phyloP scores from a whole-genome alignment of 2,888 invertebrate species.

The Rotaria sp. region DNA sequence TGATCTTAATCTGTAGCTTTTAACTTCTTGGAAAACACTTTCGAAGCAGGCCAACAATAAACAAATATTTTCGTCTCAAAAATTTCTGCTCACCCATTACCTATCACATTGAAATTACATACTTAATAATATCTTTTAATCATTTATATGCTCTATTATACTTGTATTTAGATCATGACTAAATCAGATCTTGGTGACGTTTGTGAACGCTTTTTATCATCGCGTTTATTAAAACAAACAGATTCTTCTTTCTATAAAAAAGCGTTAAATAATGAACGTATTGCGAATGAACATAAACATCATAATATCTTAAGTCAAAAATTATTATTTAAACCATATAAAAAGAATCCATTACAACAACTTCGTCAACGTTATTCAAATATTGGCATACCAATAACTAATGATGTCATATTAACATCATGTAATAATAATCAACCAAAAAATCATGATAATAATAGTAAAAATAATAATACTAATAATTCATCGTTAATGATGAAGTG shows the following conservation, averaged over 20 bases:
- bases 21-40: no score
- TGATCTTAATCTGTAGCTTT: no score
- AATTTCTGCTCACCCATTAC: no score
- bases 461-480: background rate
- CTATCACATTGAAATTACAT: no score
- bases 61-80: no score
- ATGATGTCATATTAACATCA: no score
- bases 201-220: background rate
- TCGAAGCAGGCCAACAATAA: no score
- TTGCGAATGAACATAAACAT: background rate
- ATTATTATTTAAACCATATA: slow-evolving; percentile 4
- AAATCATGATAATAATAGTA: background rate
- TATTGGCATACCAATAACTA: background rate
- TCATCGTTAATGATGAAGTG: background rate
- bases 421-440: no score
- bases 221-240: background rate
- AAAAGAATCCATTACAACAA: background rate
- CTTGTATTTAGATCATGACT: background rate
- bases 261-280: background rate
- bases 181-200: background rate
- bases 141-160: background rate
- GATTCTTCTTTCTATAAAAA: background rate
- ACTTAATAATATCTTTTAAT: background rate
- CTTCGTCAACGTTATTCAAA: background rate
- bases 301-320: background rate